phyloP scores from a whole-genome alignment of 1,140 invertebrate species.

The Cheumatopsyche charites region DNA sequence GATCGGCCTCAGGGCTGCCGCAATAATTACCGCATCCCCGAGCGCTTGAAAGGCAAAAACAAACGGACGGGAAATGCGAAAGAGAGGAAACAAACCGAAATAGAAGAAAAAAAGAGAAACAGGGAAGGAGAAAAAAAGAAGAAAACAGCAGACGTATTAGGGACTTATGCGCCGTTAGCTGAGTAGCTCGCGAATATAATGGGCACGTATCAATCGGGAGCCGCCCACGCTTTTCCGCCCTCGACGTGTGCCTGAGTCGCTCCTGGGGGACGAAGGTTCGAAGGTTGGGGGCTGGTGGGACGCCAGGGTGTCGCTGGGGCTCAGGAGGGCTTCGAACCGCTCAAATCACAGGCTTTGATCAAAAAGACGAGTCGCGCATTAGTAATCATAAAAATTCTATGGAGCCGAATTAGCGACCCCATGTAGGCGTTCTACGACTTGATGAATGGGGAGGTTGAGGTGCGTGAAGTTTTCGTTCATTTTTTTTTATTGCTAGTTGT shows the following conservation, averaged over 20 bases:
- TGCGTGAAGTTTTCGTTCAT: too few relatives aligned
- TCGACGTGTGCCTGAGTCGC: too few relatives aligned
- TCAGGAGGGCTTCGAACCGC: conserved; percentile 6
- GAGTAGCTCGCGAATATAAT: conserved; percentile 15
- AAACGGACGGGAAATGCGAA: not conserved
- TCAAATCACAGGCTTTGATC: conserved; percentile 35
- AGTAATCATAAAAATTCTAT: conserved; percentile 40
- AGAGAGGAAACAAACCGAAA: too few relatives aligned
- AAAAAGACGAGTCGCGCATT: conserved; percentile 38
- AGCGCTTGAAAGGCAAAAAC: not conserved
- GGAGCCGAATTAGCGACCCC: conserved; percentile 26
- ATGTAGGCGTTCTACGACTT: not conserved
- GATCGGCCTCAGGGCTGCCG: too few relatives aligned
- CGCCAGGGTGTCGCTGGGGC: not conserved
- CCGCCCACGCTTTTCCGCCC: not conserved
- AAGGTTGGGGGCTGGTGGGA: too few relatives aligned
- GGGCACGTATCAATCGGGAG: conserved; percentile 8
- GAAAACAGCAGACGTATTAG: not conserved
- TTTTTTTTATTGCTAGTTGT: too few relatives aligned
- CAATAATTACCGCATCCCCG: too few relatives aligned
- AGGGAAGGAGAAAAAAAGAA: not conserved
- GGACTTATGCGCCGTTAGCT: conserved; percentile 13
- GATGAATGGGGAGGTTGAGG: too few relatives aligned
- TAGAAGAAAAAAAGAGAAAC: not conserved
- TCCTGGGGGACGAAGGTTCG: too few relatives aligned